Evolutionary conservation across 30 jellyfish, hydroid and myxozoan genomes (phyloP), one percentile per base, ranked within the genome.

Genomic region (Mastigias papua): DNA sequence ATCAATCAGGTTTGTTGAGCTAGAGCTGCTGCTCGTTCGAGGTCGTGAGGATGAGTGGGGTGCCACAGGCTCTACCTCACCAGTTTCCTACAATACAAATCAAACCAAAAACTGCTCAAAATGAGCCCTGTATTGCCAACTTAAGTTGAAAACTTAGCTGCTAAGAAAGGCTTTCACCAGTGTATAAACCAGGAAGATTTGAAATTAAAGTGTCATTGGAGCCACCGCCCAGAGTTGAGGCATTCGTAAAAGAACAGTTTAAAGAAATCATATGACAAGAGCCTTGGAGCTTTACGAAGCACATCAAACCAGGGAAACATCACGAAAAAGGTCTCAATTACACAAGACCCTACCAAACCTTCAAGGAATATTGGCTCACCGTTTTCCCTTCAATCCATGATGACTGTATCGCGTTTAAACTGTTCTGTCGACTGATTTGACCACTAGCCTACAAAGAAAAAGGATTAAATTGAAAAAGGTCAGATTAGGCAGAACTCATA

Each of bases 11-110:
- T 73, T 67, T 34, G 90, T 49, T 29, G 96, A 87, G 76, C 96
- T 87, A 27, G 81, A 66, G 20, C 70, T 76, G 66, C 96, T 87
- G 81, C 96, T 87, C 7, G 91, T 73, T 64, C 96, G 73, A 16
- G 96, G 77, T 7, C 96, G 80, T 1, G 86, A 23, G 34, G 2
- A 31, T 8, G 35, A 20, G 0, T 71, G 54, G 21, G 58, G 88
- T 27, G 66, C 48, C 7, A 34, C 83, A 10, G 31, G 48, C 1
- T 72, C 81, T 28, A 69, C 33, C 10, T 69, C 83, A 19, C 35
- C 83, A 15, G 74, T 42, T 6, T 20, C 74, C 74, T 63, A 25
- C 21, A 17, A 15, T 63, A 11, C 74, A 63, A 63, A 54, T 19
- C 7, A 42, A 42, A 42, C 7, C 54, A 42, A 4, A 42, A 8